Evolutionary conservation across 2,113 vertebrate species (phyloP).

Genomic region (Eublepharis macularius): DNA sequence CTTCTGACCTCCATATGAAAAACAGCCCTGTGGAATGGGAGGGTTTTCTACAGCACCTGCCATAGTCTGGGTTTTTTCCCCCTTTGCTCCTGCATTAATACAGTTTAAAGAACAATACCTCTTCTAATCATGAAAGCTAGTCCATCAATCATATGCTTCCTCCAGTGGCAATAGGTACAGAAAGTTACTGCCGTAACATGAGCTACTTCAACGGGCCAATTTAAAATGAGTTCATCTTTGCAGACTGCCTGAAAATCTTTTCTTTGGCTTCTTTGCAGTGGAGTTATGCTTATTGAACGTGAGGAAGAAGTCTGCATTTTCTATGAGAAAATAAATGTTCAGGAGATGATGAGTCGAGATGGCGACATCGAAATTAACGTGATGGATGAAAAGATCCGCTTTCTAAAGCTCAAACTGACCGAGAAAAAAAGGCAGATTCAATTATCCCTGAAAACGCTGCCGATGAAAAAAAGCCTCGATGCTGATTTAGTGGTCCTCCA

Average conservation of each 20-base stretch:
- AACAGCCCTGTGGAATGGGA: too few relatives aligned
- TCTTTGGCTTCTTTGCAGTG: conserved; percentile 69
- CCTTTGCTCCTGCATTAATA: neutral
- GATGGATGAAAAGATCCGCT: conserved; percentile 83
- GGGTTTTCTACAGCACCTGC: too few relatives aligned
- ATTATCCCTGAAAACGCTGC: conserved; percentile 70
- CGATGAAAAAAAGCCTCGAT: conserved; percentile 74
- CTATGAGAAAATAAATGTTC: conserved; percentile 83
- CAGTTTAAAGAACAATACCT: neutral
- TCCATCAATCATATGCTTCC: rapidly evolving
- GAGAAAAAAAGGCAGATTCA: conserved; percentile 82
- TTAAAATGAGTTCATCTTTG: neutral
- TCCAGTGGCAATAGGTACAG: neutral
- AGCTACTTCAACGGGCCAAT: neutral
- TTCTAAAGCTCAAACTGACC: conserved; percentile 76
- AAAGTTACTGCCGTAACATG: neutral
- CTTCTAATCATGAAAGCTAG: neutral
- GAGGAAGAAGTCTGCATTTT: conserved; percentile 87
- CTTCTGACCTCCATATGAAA: too few relatives aligned
- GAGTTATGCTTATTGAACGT: conserved; percentile 83
- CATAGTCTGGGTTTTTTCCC: neutral
- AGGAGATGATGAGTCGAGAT: conserved; percentile 77
- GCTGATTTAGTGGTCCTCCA: conserved; percentile 77
- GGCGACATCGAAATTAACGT: conserved; percentile 76
- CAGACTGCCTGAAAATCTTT: neutral